Percentiles rank a stretch among this genome's conserved stretches.
These are phyloP conservation scores for Gallinago solitaria DNA, from an alignment of 2,797 vertebrate genomes.

Conservation along the genomic window DNA sequence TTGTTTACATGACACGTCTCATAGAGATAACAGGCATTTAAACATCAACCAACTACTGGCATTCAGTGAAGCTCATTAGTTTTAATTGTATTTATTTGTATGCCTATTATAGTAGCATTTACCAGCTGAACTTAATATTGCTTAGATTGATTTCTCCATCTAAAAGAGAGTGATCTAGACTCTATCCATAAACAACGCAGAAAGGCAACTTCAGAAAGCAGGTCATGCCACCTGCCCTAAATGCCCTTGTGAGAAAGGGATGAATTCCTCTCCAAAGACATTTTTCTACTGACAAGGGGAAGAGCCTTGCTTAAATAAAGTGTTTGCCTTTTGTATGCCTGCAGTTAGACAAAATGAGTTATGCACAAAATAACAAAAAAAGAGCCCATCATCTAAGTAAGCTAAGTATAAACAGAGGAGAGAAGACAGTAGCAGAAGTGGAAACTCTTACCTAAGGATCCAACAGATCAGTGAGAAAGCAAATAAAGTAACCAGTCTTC, in stretches of 20 bases:
- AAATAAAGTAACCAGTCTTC: not conserved
- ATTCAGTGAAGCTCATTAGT: not conserved
- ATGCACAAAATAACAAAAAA: not conserved
- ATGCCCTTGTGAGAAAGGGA: not conserved
- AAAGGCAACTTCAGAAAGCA: not conserved
- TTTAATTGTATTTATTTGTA: constrained; percentile 30
- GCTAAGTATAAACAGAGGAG: not conserved
- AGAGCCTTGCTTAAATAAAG: not conserved
- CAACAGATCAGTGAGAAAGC: not conserved
- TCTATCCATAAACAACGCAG: not conserved
- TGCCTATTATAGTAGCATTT: not conserved
- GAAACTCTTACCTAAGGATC: not conserved
- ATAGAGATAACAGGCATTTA: not conserved
- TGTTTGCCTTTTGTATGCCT: not conserved
- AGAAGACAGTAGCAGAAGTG: not conserved
- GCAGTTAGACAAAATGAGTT: not conserved
- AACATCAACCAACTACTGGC: not conserved
- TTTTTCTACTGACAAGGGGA: not conserved
- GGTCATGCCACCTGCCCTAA: not conserved
- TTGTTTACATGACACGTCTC: constrained; percentile 28
- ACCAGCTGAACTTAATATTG: not conserved
- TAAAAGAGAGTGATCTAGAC: not conserved
- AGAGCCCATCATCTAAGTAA: not conserved
- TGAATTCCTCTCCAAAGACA: not conserved
- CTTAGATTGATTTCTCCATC: not conserved